Evolutionary conservation across 2,113 vertebrate genomes (phyloP), one percentile per base, ranked within the genome.

Genomic region (Gavialis gangeticus): DNA sequence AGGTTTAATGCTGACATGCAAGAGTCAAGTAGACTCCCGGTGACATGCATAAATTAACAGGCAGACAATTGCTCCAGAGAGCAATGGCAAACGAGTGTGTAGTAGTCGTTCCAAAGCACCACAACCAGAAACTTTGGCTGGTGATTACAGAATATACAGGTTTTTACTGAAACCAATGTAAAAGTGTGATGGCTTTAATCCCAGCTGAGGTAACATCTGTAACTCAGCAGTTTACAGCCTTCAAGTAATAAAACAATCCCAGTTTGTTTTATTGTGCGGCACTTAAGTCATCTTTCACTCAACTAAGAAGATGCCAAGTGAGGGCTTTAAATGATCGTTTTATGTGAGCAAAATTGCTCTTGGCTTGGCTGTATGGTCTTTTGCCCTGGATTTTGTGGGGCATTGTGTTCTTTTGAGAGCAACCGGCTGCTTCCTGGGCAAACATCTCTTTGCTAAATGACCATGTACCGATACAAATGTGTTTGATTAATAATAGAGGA

Each of bases 11-110:
- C 93, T 93, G 69, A 34, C 82, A 95, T 80, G 82, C 84, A 94
- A 77, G 83, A 55, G 82, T 87, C 94, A 91, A 96, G 86, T 10
- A 82, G 78, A 77, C 95, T 87, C 95, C 90, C 58, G 93, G 88
- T 56, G 75, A 85, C 34, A 73, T 84, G 82, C 77, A 80, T 95
- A 94, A 95, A 96, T 96, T 96, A 94, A 80, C 24, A 64, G 93
- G 69, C 69, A 89, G 93, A 95, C 95, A 94, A 85, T 92, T 87
- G 82, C 24, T 59, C 93, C 82, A 75, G 84, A 92, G 90, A 96
- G 92, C 85, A 95, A 95, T 91, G 93, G 96, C 95, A 95, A 95
- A 96, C 90, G 96, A 96, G 93, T 95, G 94, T 96, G 96, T 96
- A 89, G 91, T 85, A 89, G 92, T 95, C 94, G 75, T 96, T 96